Evolutionary conservation across 2,113 vertebrate genomes (phyloP), one percentile per base, ranked within the genome.

Genomic region (Antidorcas marsupialis): DNA sequence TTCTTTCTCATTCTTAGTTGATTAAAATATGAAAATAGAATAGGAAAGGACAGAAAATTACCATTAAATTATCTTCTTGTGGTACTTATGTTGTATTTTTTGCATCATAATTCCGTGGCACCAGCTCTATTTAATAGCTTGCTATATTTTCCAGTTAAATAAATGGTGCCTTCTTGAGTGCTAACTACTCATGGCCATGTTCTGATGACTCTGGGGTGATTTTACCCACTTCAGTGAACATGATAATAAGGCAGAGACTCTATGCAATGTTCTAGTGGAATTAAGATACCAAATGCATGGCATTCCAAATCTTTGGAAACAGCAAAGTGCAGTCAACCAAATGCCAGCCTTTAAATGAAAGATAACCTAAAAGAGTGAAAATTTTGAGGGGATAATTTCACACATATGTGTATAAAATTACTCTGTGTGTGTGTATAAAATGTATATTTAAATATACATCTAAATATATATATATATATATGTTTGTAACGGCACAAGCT

Each of bases 161-260:
- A 84, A 87, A 97, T 95, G 97, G 28, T 82, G 43, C 81, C 55
- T 81, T 91, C 21, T 89, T 95, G 78, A 84, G 74, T 95, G 89
- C 30, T 87, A 36, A 76, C 59, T 96, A 36, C 17, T 97, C 47
- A 71, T 78, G 33, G n/a, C 55, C 78, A 88, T 84, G 59, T 76
- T 97, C 39, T 83, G 43, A 87, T 92, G 91, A 92, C 53, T 64
- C 59, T 76, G 25, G 59, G 60, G 89, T 97, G 50, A 94, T 83
- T 79, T 91, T 89, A n/a, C 12, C 55, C 30, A 50, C 96, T 87
- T 85, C 52, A 91, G 47, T 96, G 79, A 97, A 62, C n/a, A 83
- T 19, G 64, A 9, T 57, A 91, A 84, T 96, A 95, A 90, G 30
- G 43, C 43, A 94, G 9, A 27, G 28, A 71, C 36, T 87, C 62